Base-by-base conservation (phyloP, 2,797 vertebrate species). In the Pitangus sulphuratus region DNA sequence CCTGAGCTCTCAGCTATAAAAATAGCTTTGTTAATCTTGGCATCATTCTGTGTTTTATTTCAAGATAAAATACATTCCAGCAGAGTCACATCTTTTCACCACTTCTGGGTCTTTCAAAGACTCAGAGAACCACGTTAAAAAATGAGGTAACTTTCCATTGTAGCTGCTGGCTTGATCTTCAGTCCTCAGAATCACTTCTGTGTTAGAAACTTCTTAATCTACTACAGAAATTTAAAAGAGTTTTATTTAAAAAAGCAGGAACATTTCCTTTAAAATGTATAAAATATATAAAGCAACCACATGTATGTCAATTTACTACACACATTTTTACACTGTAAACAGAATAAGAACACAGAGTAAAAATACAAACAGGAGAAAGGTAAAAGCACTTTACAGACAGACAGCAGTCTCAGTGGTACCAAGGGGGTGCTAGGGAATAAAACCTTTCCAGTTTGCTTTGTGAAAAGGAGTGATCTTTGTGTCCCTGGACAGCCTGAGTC, bases 21-120 rank as follows among this genome's bases (percentile, higher is more conserved):
- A 89, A 74, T 75, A 80, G 65, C 14, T 42, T 31, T 76, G 78
- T 94, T 93, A 71, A 69, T 90, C 50, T 93, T 64, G 70, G 91
- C 66, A 33, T 84, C 84, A 95, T 74, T 95, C 50, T 79, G 26
- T 57, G 42, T 39, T 95, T 89, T 81, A 69, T 65, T 92, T 84
- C 61, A 48, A 92, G 79, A 90, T 39, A 92, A 87, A 95, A 83
- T 26, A 31, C 56, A 66, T 35, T n/a, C 82, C 93, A 9, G 16
- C 42, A 85, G 31, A 72, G 89, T 60, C 54, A n/a, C 45, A 45
- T 57, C 33, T 77, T 74, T 89, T 54, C 94, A 80, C 75, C 39
- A 68, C 71, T 91, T 57, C 47, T 16, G 81, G 94, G 93, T 86
- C 57, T 85, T 78, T 83, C 82, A 95, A 93, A 81, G 47, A 40